Base-by-base conservation (phyloP, 2,888 invertebrate genomes). In the Xiphydria camelus region DNA sequence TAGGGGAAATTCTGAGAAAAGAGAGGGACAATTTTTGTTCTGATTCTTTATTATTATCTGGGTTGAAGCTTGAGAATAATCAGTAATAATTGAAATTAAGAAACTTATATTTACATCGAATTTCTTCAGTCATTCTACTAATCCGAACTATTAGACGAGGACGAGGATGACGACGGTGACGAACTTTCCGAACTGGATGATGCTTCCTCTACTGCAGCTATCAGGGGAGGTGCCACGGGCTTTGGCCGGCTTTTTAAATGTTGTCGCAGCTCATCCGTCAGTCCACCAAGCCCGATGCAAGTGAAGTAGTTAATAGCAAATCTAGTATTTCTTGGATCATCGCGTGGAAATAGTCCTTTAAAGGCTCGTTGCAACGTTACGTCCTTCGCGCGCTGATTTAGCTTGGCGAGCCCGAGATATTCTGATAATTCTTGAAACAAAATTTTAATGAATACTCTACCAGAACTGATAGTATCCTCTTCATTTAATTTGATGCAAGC, bases 381-480 rank as follows among this genome's bases (percentile, higher is more conserved):
- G n/a, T 99, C 96, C 69, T 91, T 91, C 0, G 98, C 82, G 38
- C 97, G 82, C 41, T 86, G 85, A 78, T 97, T 96, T 15, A 99
- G 78, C 67, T 95, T 95, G 33, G 86, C 85, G 34, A 99, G 76
- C 0, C 98, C 97, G 93, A 99, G 92, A 62, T 93, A 95, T 70
- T 98, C 97, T 0, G 93, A 90, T 41, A 99, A 77, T 74, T 99
- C 98, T 82, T 92, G 92, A 73, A 98, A 98, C 22, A 99, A 78
- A 55, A 96, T 96, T 79, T 99, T 99, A 45, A 99, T 93, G 71
- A 97, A 99, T 66, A 99, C 95, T 57, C 99, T 82, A 70, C 95
- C 94, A 0, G 97, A 95, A 56, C 96, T 96, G 0, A 96, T 96
- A 0, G 99, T 98, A 58, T 98, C 97, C 47, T 97, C 94, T 76